A percentile compares a stretch with the other conserved stretches of the same genome.
Evolutionary conservation across 2,113 vertebrate species (phyloP).

Genomic region (Gila orcuttii): DNA sequence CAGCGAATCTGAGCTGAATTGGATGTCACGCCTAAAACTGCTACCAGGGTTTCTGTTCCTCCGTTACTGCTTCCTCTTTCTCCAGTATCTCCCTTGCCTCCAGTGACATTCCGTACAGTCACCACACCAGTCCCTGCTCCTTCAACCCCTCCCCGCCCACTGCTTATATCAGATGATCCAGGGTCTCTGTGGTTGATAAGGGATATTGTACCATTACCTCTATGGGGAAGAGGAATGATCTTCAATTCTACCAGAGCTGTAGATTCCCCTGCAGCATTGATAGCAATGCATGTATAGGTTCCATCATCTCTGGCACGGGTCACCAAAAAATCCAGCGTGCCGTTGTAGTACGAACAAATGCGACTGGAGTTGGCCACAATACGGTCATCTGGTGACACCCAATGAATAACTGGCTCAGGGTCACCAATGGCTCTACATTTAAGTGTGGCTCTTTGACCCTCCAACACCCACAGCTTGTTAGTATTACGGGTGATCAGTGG

Average conservation of each 20-base stretch:
- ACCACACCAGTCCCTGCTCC: constrained; percentile 60
- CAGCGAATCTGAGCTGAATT: constrained; percentile 87
- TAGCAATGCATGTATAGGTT: constrained; percentile 88
- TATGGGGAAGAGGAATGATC: constrained; percentile 87
- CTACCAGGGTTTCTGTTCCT: constrained; percentile 70
- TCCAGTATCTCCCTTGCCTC: constrained; percentile 46
- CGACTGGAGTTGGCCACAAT: constrained; percentile 86
- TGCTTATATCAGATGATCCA: constrained; percentile 78
- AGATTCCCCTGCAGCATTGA: constrained; percentile 88
- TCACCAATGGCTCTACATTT: constrained; percentile 88
- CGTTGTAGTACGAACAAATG: constrained; percentile 85
- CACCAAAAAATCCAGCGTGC: constrained; percentile 87
- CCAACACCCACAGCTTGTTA: constrained; percentile 88
- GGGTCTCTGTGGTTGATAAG: constrained; percentile 69
- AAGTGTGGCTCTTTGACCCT: constrained; percentile 86
- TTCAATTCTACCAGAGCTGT: constrained; percentile 86
- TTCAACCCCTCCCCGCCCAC: constrained; percentile 56
- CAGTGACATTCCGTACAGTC: constrained; percentile 64
- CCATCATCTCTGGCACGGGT: constrained; percentile 84
- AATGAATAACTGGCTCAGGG: constrained; percentile 86
- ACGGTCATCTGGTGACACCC: constrained; percentile 90
- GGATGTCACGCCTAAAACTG: constrained; percentile 83
- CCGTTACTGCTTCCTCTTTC: constrained; percentile 51
- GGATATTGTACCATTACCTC: constrained; percentile 75
- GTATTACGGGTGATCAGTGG: constrained; percentile 91